Evolutionary conservation across 2,888 invertebrate species (phyloP), one percentile per base, ranked within the genome.

Genomic region (Diabrotica balteata): DNA sequence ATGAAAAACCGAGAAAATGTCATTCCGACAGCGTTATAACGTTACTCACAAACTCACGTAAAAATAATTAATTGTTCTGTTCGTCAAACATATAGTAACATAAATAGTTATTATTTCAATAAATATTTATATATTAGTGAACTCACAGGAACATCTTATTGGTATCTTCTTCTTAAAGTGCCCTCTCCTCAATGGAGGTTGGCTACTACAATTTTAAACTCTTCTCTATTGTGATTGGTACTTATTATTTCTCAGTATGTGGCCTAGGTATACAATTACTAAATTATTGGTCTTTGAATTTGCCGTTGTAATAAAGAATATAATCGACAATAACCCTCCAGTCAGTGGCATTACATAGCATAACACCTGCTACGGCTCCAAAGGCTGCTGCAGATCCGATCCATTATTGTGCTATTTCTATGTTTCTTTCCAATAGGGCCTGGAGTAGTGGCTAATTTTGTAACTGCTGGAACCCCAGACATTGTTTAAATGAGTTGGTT

Each of bases 221-320:
- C n/a, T n/a, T n/a, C n/a, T n/a, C n/a, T n/a, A n/a, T n/a, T n/a
- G n/a, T n/a, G n/a, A n/a, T n/a, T n/a, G n/a, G n/a, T n/a, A n/a
- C n/a, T n/a, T n/a, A n/a, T n/a, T n/a, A n/a, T n/a, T n/a, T n/a
- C n/a, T n/a, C n/a, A n/a, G n/a, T n/a, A n/a, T n/a, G n/a, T n/a
- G n/a, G n/a, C n/a, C n/a, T n/a, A n/a, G n/a, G n/a, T 32, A 52
- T 8, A 52, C 3, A 52, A 53, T 53, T 6, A 8, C 53, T 32
- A 32, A 42, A 7, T 70, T 86, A 84, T 64, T 84, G 82, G 66
- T 86, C 85, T 50, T 87, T 84, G 82, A 90, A 94, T 84, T 94
- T 93, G 71, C 90, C 88, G 75, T 88, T 87, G 83, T 94, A 94
- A 84, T 88, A 91, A 32, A 94, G 95, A 72, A 95, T 83, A 81